A percentile compares a stretch with the other conserved stretches of the same genome.
phyloP scores from a whole-genome alignment of 2,113 vertebrate species.

The Machaerirhynchus nigripectus region DNA sequence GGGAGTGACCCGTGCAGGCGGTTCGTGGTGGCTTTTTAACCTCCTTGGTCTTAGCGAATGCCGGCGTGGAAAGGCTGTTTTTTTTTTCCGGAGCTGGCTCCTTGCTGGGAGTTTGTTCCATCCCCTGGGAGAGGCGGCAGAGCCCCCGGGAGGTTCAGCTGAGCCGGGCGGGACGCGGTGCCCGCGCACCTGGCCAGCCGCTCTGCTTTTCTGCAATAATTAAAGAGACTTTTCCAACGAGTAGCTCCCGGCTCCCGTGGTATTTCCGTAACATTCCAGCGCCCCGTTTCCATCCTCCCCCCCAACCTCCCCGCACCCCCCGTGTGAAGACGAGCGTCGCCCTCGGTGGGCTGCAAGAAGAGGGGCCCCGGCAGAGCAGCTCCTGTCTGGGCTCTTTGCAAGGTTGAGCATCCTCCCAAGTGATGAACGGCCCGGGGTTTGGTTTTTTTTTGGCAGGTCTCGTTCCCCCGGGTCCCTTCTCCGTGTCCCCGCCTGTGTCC shows the following conservation, averaged over 20 bases:
- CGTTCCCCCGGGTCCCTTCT: neutral
- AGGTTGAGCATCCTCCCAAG: neutral
- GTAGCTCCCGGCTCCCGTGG: neutral
- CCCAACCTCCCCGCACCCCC: no score
- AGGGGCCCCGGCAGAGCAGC: neutral
- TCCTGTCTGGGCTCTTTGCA: neutral
- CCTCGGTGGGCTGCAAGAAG: neutral
- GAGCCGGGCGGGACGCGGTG: neutral
- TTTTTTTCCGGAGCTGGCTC: neutral
- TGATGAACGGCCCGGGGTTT: neutral
- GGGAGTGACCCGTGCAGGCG: neutral
- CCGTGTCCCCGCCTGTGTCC: neutral
- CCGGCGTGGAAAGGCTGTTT: neutral
- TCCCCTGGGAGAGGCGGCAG: neutral
- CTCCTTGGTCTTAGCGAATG: neutral
- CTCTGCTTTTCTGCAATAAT: conserved; percentile 35
- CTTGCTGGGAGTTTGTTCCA: neutral
- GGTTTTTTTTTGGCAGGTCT: neutral
- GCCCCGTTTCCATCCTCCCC: no score
- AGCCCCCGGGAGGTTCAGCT: neutral
- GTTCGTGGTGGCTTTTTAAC: neutral
- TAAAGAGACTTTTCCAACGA: neutral
- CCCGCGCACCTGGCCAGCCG: neutral
- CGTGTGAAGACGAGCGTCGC: neutral
- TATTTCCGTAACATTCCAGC: neutral